phyloP scores from a whole-genome alignment of 2,797 vertebrate genomes.

The Chloroceryle inda region DNA sequence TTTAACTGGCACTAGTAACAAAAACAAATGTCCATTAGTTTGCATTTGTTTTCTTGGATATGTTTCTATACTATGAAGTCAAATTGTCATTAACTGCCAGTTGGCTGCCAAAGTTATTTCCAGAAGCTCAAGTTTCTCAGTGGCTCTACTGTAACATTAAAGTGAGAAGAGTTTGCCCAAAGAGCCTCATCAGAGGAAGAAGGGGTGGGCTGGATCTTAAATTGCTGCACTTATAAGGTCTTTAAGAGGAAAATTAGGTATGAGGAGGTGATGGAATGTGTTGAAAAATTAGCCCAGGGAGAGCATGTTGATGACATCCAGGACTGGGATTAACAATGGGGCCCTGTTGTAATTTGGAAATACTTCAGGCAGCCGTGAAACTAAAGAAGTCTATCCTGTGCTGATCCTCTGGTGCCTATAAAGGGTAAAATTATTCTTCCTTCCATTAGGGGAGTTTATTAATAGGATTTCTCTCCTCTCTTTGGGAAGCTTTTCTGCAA shows the following conservation, averaged over 20 bases:
- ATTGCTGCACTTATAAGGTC: background rate
- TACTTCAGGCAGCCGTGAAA: background rate
- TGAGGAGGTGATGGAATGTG: constrained; percentile 8
- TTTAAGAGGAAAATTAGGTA: background rate
- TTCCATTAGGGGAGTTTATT: background rate
- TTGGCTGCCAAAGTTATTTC: background rate
- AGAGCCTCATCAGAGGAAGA: background rate
- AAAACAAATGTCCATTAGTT: background rate
- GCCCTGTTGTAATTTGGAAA: background rate
- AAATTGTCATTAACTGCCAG: background rate
- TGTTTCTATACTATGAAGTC: background rate
- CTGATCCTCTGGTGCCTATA: background rate
- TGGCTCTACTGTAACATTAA: background rate
- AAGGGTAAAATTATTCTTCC: background rate
- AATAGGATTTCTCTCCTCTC: background rate
- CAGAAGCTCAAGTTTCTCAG: constrained; percentile 32
- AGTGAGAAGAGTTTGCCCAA: background rate
- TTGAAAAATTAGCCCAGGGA: constrained; percentile 14
- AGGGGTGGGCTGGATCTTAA: background rate
- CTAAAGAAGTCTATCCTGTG: background rate
- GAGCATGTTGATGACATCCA: background rate
- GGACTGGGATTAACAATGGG: background rate
- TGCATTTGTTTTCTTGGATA: constrained; percentile 25
- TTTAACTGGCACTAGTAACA: background rate
- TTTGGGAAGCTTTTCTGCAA: background rate